Conservation (phyloP, 2,888 invertebrate species). For the Seira musarum region DNA sequence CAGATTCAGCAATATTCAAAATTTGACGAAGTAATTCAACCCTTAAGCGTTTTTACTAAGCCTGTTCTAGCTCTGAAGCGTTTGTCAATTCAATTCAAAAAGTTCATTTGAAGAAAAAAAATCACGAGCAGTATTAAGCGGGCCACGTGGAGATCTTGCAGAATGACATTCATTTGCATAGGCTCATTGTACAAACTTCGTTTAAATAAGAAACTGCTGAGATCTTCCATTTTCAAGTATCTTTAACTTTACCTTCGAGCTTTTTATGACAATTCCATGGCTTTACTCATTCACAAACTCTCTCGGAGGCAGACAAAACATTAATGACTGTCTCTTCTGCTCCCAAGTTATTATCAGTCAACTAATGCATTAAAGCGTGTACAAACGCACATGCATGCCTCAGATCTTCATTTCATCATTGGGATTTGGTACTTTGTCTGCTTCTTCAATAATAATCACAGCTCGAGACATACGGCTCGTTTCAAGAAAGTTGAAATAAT, state of each 20-base stretch:
- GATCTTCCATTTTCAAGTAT: background rate
- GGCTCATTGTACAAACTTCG: background rate
- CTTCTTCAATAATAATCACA: background rate
- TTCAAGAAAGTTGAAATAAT: background rate
- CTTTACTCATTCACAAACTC: background rate
- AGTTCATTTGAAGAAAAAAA: too few species aligned
- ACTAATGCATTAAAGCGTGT: background rate
- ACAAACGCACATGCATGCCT: too few species aligned
- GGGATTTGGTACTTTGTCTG: background rate
- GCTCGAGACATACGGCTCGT: background rate
- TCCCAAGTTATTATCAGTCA: background rate
- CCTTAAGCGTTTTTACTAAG: too few species aligned
- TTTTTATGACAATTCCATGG: background rate
- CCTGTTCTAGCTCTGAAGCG: too few species aligned
- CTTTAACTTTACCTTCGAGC: background rate
- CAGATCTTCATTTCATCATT: background rate
- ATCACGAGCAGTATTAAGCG: too few species aligned
- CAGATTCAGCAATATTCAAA: too few species aligned
- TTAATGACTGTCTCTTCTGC: background rate
- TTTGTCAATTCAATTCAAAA: too few species aligned
- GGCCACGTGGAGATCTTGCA: too few species aligned
- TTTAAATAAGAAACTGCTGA: background rate
- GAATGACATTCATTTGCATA: background rate
- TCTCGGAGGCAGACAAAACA: background rate
- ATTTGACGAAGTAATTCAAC: too few species aligned